Base-by-base conservation (phyloP, 1,140 invertebrate genomes). In the Riptortus pedestris region DNA sequence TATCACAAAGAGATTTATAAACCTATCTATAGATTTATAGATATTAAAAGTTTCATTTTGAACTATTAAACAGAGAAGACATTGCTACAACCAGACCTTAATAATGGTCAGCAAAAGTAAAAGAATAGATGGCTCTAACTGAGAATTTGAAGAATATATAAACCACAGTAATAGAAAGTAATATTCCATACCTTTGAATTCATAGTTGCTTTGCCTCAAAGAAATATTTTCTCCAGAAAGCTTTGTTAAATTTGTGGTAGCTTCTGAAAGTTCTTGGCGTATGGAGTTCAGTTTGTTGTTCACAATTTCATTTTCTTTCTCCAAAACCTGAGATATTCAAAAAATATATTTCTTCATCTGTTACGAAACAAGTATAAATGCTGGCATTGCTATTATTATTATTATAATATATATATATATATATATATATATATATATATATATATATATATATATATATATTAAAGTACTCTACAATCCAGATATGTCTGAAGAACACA, bases 301-400 rank as follows among this genome's bases (percentile, higher is more conserved):
- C 12, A 86, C 70, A 33, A 75, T 72, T 0, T 72, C 69, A 73
- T 87, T 88, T 67, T 87, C 83, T 67, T 82, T 81, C 69, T 87
- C 84, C 7, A 82, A 67, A 24, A 73, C 72, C 84, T 86, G 67
- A 29, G 74, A 73, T 67, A 69, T 60, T 43, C 16, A 55, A 18
- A 55, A n/a, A 1, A n/a, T 45, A n/a, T 11, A 12, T n/a, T 45
- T 3, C 14, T 18, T n/a, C 20, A 11, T 3, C 14, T 45, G 11
- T 45, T 3, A 2, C 2, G 16, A 55, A 14, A 24, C 22, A 24
- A 3, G 24, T 27, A 55, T 55, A 55, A 55, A 3, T 18, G 16
- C 2, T 14, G 2, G 24, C 24, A 24, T 2, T 24, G 51, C n/a
- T 18, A 27, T n/a, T n/a, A n/a, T n/a, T n/a, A n/a, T n/a, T n/a